Percentiles rank a stretch among this genome's conserved stretches.
These are phyloP conservation scores for Ophiothrix spiculata DNA, from an alignment of 35 echinoderm and acorn worm genomes.

Conservation along the genomic window DNA sequence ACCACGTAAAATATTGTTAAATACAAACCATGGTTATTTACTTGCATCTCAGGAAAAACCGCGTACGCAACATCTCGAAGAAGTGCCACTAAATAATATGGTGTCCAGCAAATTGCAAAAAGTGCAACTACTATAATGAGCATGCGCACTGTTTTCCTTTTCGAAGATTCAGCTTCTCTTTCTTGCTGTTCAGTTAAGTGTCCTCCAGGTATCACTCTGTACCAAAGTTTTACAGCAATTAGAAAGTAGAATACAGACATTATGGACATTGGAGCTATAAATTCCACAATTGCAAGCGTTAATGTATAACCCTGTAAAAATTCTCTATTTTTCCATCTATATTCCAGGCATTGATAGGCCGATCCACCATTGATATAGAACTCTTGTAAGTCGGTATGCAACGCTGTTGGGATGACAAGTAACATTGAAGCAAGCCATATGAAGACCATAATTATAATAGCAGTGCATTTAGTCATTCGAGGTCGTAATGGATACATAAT, in stretches of 20 bases:
- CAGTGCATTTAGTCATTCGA: slow-evolving; percentile 70
- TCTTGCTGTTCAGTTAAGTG: slow-evolving; percentile 78
- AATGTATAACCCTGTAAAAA: slow-evolving; percentile 68
- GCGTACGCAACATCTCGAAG: slow-evolving; percentile 47
- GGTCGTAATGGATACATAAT: slow-evolving; percentile 82
- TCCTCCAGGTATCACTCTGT: slow-evolving; percentile 64
- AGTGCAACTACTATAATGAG: slow-evolving; percentile 81
- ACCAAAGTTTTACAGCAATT: slow-evolving; percentile 87
- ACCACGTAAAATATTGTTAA: slow-evolving; percentile 73
- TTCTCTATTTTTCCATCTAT: slow-evolving; percentile 43
- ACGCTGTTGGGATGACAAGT: slow-evolving; percentile 73
- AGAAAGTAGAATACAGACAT: slow-evolving; percentile 71
- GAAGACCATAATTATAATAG: slow-evolving; percentile 51
- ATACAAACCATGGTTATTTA: neutral
- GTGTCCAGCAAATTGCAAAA: slow-evolving; percentile 87
- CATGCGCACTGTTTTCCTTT: slow-evolving; percentile 69
- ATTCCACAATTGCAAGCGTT: slow-evolving; percentile 60
- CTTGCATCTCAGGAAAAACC: neutral
- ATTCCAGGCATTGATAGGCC: slow-evolving; percentile 47
- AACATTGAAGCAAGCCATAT: slow-evolving; percentile 73
- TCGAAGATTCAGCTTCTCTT: slow-evolving; percentile 60
- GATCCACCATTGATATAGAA: slow-evolving; percentile 16
- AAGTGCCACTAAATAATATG: slow-evolving; percentile 71
- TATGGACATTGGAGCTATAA: slow-evolving; percentile 64
- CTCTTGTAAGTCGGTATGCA: slow-evolving; percentile 10